phyloP scores from a whole-genome alignment of 2,888 invertebrate species.

The Trichopoda pennipes region DNA sequence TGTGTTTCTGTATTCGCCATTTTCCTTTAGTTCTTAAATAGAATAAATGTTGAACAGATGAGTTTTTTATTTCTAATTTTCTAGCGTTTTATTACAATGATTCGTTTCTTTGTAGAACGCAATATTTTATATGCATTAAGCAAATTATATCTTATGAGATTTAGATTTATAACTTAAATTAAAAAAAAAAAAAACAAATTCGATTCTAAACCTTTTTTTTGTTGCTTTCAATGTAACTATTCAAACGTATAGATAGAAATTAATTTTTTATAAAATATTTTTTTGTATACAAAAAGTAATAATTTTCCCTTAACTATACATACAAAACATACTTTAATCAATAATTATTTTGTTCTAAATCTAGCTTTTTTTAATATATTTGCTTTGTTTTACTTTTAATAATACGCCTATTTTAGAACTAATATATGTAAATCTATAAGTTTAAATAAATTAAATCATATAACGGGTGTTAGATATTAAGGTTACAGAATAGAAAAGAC shows the following conservation, averaged over 20 bases:
- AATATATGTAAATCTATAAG: conserved; percentile 27
- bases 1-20: background rate
- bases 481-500: background rate
- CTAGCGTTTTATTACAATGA: too few relatives aligned
- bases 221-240: too few relatives aligned
- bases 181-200: too few relatives aligned
- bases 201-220: too few relatives aligned
- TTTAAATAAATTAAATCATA: conserved; percentile 48
- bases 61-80: background rate
- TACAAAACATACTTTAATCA: conserved; percentile 44
- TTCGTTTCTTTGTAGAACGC: too few relatives aligned
- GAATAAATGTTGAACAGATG: background rate
- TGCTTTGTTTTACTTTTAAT: conserved; percentile 13
- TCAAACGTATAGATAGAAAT: too few relatives aligned
- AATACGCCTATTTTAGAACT: conserved; percentile 45
- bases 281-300: conserved; percentile 25
- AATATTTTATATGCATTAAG: too few relatives aligned
- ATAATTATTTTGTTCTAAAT: conserved; percentile 25
- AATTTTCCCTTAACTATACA: conserved; percentile 27
- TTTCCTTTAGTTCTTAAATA: background rate
- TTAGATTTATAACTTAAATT: too few relatives aligned
- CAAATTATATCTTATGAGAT: too few relatives aligned
- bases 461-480: conserved; percentile 5
- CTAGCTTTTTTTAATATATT: conserved; percentile 41
- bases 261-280: too few relatives aligned